Percentiles rank a stretch among this genome's conserved stretches.
phyloP scores from a whole-genome alignment of 2,797 vertebrate species.

The Fratercula arctica region DNA sequence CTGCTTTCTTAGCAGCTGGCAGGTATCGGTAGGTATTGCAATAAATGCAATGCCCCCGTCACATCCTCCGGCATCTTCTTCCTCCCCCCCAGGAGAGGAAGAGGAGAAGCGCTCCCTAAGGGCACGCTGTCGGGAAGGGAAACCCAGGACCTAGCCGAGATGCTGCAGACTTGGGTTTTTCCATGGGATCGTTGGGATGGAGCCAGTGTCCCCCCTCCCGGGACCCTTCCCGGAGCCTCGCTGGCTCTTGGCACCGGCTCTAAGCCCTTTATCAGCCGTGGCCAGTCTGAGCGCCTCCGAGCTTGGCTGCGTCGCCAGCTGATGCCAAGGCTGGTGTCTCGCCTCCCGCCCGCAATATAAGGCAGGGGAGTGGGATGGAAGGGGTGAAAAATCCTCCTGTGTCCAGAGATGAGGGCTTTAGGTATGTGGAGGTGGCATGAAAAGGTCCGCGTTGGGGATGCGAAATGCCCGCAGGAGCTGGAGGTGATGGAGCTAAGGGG shows the following conservation, averaged over 20 bases:
- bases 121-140: background rate
- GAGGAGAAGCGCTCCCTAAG: background rate
- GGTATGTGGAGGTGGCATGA: accelerated
- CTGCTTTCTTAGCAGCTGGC: conserved; percentile 31
- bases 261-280: conserved; percentile 10
- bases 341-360: background rate
- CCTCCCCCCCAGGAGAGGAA: background rate
- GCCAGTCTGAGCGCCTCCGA: background rate
- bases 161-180: background rate
- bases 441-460: accelerated
- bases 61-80: background rate
- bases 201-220: background rate
- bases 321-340: background rate
- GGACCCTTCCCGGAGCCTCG: background rate
- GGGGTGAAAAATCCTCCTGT: background rate
- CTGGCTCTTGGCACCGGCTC: background rate
- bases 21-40: background rate
- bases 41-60: background rate
- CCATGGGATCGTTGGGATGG: background rate
- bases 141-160: background rate
- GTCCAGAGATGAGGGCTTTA: background rate
- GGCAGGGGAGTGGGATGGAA: background rate
- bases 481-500: background rate
- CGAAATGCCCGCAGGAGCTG: background rate
- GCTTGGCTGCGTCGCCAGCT: background rate